These are phyloP conservation scores for Molanna angustata DNA, from an alignment of 2,888 invertebrate genomes.

Conservation along the genomic window DNA sequence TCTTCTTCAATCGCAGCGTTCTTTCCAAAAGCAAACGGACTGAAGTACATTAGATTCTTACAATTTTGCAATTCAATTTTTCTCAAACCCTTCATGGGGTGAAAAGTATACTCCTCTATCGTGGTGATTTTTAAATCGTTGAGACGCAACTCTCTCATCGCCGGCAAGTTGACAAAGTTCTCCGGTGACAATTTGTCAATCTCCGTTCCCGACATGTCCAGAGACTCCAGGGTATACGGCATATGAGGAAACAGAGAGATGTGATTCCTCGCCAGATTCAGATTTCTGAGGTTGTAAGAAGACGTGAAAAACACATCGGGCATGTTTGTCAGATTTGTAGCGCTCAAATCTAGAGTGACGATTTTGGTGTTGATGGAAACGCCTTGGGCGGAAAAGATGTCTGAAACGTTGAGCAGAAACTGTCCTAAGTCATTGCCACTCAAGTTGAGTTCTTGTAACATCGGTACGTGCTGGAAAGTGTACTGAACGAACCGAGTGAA, in stretches of 20 bases:
- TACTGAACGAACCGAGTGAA: conserved; percentile 44
- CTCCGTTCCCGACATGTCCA: conserved; percentile 63
- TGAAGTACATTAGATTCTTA: conserved; percentile 51
- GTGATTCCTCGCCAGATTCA: conserved; percentile 55
- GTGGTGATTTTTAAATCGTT: conserved; percentile 56
- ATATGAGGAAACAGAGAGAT: conserved; percentile 54
- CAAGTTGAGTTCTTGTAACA: conserved; percentile 45
- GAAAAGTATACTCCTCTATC: conserved; percentile 56
- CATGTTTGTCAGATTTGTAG: conserved; percentile 40
- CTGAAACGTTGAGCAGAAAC: conserved; percentile 39
- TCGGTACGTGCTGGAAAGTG: conserved; percentile 44
- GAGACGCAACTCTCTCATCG: conserved; percentile 53
- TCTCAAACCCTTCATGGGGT: conserved; percentile 51
- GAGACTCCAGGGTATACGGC: conserved; percentile 54
- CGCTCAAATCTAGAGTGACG: conserved; percentile 41
- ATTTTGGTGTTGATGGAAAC: conserved; percentile 45
- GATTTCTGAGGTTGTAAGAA: conserved; percentile 46
- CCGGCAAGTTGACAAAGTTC: conserved; percentile 52
- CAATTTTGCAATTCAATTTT: conserved; percentile 56
- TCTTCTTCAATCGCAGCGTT: conserved; percentile 45
- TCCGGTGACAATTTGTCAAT: conserved; percentile 49
- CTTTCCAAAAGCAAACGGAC: conserved; percentile 45
- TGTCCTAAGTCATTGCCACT: conserved; percentile 48
- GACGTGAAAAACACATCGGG: conserved; percentile 48
- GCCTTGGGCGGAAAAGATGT: conserved; percentile 45